Conservation (phyloP, 2,113 vertebrate species). For the Gyps fulvus region DNA sequence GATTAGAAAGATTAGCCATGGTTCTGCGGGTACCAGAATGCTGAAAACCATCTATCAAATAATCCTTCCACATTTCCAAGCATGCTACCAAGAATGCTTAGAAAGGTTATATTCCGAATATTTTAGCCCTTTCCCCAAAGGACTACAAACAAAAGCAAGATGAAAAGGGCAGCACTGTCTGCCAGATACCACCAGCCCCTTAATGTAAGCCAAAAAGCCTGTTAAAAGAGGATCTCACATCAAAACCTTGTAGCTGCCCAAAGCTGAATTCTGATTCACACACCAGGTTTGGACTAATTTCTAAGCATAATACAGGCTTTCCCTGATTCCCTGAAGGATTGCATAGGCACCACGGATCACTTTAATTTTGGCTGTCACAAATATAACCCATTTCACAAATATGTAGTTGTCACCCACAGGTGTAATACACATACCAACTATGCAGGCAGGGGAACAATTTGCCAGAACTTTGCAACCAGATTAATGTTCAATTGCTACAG, state of each 20-base stretch:
- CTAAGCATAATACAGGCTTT: not conserved
- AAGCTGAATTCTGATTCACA: constrained; percentile 18
- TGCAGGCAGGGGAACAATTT: not conserved
- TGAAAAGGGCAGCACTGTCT: constrained; percentile 40
- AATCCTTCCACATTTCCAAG: constrained; percentile 32
- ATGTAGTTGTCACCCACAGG: not conserved
- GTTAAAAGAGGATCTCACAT: constrained; percentile 34
- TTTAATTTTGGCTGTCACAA: not conserved
- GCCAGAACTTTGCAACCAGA: not conserved
- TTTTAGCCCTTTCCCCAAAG: constrained; percentile 40
- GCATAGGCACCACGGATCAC: not conserved
- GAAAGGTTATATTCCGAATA: constrained; percentile 39
- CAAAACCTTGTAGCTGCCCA: not conserved
- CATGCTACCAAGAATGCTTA: not conserved
- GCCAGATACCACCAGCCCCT: not conserved
- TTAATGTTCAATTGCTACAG: not conserved
- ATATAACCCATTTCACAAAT: not conserved
- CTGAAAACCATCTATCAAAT: constrained; percentile 32
- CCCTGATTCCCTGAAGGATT: not conserved
- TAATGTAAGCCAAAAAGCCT: not conserved
- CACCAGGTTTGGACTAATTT: not conserved
- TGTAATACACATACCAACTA: not conserved
- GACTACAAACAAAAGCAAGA: constrained; percentile 45
- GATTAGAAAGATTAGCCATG: constrained; percentile 54
- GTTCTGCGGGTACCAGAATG: not conserved